Evolutionary conservation across 1,140 invertebrate genomes (phyloP).

Genomic region (Charaxes varanes): DNA sequence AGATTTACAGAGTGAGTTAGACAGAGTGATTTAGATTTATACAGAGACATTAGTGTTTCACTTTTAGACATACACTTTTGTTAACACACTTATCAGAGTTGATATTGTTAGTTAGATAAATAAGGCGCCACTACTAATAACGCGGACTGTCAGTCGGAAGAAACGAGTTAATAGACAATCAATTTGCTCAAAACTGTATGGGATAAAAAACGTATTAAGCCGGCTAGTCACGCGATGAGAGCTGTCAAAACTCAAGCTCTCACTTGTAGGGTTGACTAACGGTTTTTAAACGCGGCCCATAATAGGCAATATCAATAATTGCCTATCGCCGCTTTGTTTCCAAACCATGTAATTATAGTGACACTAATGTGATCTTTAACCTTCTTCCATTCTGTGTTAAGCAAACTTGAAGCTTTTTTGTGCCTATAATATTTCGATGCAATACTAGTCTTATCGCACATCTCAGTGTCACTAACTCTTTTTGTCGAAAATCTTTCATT

Average conservation of each 20-base stretch:
- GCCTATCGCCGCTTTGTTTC: conserved; percentile 16
- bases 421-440: no score
- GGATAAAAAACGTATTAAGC: conserved; percentile 44
- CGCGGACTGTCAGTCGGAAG: conserved; percentile 36
- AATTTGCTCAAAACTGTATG: conserved; percentile 45
- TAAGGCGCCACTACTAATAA: conserved; percentile 31
- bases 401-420: neutral
- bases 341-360: conserved; percentile 20
- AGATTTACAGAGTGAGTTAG: no score
- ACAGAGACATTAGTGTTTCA: no score
- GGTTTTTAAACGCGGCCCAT: conserved; percentile 24
- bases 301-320: conserved; percentile 18
- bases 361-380: conserved; percentile 20
- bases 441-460: no score
- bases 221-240: conserved; percentile 48
- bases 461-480: no score
- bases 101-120: conserved; percentile 17
- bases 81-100: conserved; percentile 4
- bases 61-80: no score
- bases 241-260: conserved; percentile 47
- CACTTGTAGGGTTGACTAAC: conserved; percentile 34
- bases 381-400: conserved; percentile 6
- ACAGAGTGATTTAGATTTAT: no score
- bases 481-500: no score
- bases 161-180: conserved; percentile 59